Base-by-base conservation (phyloP, 2,888 invertebrate species). In the Harpagoxenus sublaevis region DNA sequence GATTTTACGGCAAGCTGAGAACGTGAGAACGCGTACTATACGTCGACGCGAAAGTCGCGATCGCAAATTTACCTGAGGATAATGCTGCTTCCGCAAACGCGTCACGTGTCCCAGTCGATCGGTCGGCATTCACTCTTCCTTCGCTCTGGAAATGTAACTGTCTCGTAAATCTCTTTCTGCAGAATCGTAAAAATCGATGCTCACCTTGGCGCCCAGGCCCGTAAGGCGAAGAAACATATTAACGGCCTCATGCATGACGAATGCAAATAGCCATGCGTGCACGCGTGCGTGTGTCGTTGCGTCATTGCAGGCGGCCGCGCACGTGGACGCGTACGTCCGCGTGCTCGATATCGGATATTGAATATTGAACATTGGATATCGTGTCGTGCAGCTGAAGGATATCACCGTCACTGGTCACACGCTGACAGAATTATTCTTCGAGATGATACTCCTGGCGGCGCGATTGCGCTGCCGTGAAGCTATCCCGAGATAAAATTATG, bases 91-190 rank as follows among this genome's bases (percentile, higher is more conserved):
- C 23, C 39, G 48, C 35, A 62, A 68, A 71, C 57, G 31, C 79
- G 42, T 65, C 35, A 35, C 70, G 39, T 31, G 70, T 60, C 35
- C 2, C n/a, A 2, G 55, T 15, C 42, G 15, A 57, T 55, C 39
- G 12, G 1, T 55, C 15, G 28, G 15, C 35, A 3, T 39, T 63
- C 63, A 31, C 55, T 51, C 45, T 23, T 83, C 8, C 42, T 51
- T 3, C 55, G 8, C 28, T 31, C 8, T 18, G 28, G 8, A 77
- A 45, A 53, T 45, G 18, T 23, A 71, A 48, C 28, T 42, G 45
- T 63, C 53, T 65, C 82, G 18, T 63, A 82, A 73, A 55, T 82
- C 23, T 28, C 35, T 82, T 39, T 23, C 23, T 51, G 28, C 35
- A 5, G 39, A 42, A 73, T 68, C 23, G 45, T 73, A 63, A 63